These are phyloP conservation scores for Pandion haliaetus DNA, from an alignment of 2,113 vertebrate genomes.

Conservation along the genomic window DNA sequence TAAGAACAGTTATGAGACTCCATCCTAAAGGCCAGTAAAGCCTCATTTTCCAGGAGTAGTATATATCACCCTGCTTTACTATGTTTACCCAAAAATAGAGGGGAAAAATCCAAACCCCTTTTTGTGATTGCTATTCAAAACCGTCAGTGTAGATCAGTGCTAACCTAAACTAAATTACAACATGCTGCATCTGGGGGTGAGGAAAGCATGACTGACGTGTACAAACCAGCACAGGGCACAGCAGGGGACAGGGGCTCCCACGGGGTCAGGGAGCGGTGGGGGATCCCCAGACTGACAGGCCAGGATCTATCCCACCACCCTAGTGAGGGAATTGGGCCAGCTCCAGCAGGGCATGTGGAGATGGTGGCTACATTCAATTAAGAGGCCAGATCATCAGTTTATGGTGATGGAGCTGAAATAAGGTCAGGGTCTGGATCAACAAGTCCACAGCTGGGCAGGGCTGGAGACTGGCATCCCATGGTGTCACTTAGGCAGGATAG, in stretches of 20 bases:
- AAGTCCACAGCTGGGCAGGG: rapidly evolving
- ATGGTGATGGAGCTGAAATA: neutral
- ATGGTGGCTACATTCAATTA: neutral
- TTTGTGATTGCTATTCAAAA: neutral
- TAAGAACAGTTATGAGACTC: neutral
- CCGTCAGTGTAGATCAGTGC: neutral
- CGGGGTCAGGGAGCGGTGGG: neutral
- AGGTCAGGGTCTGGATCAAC: neutral
- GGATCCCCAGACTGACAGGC: neutral
- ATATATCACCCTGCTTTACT: neutral
- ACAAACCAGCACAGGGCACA: neutral
- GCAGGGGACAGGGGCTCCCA: rapidly evolving
- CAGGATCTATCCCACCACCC: too few relatives aligned
- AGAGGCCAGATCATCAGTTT: neutral
- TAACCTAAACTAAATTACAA: neutral
- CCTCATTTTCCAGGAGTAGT: neutral
- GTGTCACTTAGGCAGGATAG: neutral
- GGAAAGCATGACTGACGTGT: neutral
- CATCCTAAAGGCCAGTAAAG: neutral
- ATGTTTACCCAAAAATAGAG: neutral
- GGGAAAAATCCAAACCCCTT: rapidly evolving
- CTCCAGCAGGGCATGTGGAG: neutral
- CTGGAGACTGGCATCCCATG: neutral
- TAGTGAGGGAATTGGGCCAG: neutral
- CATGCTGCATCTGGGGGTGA: neutral